Conservation (phyloP, 2,888 invertebrate genomes). For the Archips xylosteana region DNA sequence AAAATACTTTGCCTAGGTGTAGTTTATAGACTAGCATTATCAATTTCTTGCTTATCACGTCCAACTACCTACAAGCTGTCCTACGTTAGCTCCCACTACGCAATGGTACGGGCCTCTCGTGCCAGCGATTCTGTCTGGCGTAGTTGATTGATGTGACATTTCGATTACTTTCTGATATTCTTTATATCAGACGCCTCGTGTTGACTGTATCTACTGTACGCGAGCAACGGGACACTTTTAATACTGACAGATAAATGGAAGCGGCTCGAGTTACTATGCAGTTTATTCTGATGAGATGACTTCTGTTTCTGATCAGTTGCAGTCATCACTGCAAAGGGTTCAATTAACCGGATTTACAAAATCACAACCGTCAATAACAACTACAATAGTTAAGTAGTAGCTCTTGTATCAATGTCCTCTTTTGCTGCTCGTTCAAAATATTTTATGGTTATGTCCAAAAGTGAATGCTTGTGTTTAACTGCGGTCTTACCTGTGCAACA, state of each 20-base stretch:
- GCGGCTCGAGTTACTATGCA: not conserved
- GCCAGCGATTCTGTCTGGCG: not conserved
- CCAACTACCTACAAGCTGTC: too few relatives aligned
- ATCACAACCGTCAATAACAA: not conserved
- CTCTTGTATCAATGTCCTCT: not conserved
- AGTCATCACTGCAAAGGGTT: not conserved
- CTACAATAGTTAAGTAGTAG: not conserved
- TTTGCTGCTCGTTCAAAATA: not conserved
- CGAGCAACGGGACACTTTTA: not conserved
- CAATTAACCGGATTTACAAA: too few relatives aligned
- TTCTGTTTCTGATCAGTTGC: not conserved
- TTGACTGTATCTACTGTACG: not conserved
- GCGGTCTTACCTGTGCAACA: not conserved
- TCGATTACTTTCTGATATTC: conserved; percentile 13
- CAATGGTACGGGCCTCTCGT: not conserved
- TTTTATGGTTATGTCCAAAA: not conserved
- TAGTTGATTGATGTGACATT: conserved; percentile 18
- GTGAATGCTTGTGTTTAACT: not conserved
- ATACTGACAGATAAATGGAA: not conserved
- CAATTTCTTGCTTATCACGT: not conserved
- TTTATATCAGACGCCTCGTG: conserved; percentile 6
- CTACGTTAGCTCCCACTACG: not conserved
- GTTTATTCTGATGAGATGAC: not conserved
- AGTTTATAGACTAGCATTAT: not conserved
- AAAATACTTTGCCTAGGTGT: not conserved